Evolutionary conservation across 1,140 invertebrate species (phyloP).

Genomic region (Drosophila lacertosa): DNA sequence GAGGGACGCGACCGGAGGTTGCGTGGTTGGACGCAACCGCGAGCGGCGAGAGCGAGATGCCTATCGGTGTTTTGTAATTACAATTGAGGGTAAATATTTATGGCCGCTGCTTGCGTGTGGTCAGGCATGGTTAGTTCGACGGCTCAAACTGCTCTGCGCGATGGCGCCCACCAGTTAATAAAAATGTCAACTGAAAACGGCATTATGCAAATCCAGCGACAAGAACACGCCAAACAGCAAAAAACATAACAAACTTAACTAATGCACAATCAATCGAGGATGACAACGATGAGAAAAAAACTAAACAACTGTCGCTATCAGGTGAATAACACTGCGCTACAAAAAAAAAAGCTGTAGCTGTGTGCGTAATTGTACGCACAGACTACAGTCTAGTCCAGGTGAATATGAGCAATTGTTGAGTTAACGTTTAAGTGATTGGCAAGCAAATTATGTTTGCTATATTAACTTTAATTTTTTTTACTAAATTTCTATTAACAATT

Average conservation of each 20-base stretch:
- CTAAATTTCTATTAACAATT: too few relatives aligned
- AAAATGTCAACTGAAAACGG: conserved; percentile 72
- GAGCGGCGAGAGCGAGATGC: conserved; percentile 61
- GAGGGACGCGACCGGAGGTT: neutral
- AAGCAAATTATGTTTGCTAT: too few relatives aligned
- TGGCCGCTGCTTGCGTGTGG: conserved; percentile 61
- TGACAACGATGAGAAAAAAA: conserved; percentile 50
- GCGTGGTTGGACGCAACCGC: too few relatives aligned
- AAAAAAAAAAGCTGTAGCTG: too few relatives aligned
- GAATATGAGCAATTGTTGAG: too few relatives aligned
- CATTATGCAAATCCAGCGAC: conserved; percentile 65
- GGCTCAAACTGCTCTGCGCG: neutral
- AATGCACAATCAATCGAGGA: conserved; percentile 73
- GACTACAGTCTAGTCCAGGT: too few relatives aligned
- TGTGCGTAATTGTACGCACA: too few relatives aligned
- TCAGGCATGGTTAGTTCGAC: conserved; percentile 64
- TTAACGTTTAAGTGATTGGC: too few relatives aligned
- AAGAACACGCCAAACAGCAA: conserved; percentile 38
- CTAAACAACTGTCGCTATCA: conserved; percentile 50
- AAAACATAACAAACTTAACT: conserved; percentile 32
- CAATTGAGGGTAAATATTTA: conserved; percentile 80
- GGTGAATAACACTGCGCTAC: conserved; percentile 59
- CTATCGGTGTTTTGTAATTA: conserved; percentile 81
- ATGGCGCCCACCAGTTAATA: conserved; percentile 69
- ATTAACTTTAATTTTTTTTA: too few relatives aligned